Evolutionary conservation across 2,797 vertebrate genomes (phyloP), one percentile per base, ranked within the genome.

Genomic region (Aldrovandia affinis): DNA sequence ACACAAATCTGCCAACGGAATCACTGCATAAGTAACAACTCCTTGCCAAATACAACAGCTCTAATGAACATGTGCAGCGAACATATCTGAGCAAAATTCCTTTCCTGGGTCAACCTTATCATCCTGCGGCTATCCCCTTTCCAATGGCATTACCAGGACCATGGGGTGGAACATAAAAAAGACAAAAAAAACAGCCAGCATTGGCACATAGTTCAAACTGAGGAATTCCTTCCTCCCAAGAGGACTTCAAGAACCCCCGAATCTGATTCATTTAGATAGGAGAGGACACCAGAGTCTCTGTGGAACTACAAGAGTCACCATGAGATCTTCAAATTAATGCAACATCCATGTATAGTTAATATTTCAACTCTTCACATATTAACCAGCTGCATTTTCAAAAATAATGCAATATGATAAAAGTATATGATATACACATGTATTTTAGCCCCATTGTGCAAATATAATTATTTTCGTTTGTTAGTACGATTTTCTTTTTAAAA

Each of bases 201-300:
- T 63, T 39, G 81, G 81, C 82, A 85, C 39, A 28, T 68, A 52
- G 77, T 70, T 81, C 68, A 42, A 88, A 81, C 86, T 52, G 70
- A 77, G 80, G 70, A 33, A 86, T 91, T 92, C 91, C 92, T 93
- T 90, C 88, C 89, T 88, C 78, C 84, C 68, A 86, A 88, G 77
- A 55, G 65, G 80, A 84, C 88, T 90, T 92, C 86, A 84, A 91
- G 88, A 87, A 91, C 89, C 90, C 78, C 84, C 80, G 86, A 85
- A 84, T 91, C 84, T 87, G 39, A 89, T 81, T 81, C 90, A 88
- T 86, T 80, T 54, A 73, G 25, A 50, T 50, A 81, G 73, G 18
- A 73, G 68, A 73, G 36, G 36, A 73, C 33, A 39, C 33, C 14
- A 42, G 5, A 42, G 15, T 68, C 28, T 68, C 63, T 68, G 39